A percentile compares a stretch with the other conserved stretches of the same genome.
Evolutionary conservation across 2,797 vertebrate species (phyloP).

Genomic region (Cyprinella venusta): DNA sequence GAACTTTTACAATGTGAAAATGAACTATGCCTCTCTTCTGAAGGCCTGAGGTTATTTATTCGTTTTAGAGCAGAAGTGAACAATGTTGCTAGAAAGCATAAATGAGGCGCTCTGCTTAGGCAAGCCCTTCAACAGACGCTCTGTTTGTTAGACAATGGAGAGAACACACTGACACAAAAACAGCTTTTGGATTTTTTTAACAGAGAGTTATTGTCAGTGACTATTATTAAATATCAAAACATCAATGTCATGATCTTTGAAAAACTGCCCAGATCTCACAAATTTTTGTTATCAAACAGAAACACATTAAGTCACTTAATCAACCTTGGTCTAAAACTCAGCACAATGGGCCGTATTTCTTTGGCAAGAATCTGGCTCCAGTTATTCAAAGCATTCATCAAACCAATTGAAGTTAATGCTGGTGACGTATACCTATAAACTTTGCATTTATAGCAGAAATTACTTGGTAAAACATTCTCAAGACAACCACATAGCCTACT

Average conservation of each 20-base stretch:
- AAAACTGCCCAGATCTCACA: neutral
- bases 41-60: conserved; percentile 31
- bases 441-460: neutral
- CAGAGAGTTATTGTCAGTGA: neutral
- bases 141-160: conserved; percentile 52
- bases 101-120: conserved; percentile 28
- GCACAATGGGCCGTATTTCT: neutral
- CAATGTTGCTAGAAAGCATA: conserved; percentile 41
- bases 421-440: neutral
- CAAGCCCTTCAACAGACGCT: conserved; percentile 47
- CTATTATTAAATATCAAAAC: conserved; percentile 1
- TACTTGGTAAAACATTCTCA: neutral
- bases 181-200: conserved; percentile 27
- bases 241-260: neutral
- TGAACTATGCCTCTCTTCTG: neutral
- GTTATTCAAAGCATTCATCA: neutral
- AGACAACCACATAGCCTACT: neutral
- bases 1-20: neutral
- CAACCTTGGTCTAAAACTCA: neutral
- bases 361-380: neutral
- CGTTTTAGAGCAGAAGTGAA: conserved; percentile 31
- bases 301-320: neutral
- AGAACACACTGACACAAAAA: conserved; percentile 42
- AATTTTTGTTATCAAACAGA: neutral
- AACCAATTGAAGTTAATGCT: neutral